Evolutionary conservation across 2,113 vertebrate species (phyloP), one percentile per base, ranked within the genome.

Genomic region (Xiphias gladius): DNA sequence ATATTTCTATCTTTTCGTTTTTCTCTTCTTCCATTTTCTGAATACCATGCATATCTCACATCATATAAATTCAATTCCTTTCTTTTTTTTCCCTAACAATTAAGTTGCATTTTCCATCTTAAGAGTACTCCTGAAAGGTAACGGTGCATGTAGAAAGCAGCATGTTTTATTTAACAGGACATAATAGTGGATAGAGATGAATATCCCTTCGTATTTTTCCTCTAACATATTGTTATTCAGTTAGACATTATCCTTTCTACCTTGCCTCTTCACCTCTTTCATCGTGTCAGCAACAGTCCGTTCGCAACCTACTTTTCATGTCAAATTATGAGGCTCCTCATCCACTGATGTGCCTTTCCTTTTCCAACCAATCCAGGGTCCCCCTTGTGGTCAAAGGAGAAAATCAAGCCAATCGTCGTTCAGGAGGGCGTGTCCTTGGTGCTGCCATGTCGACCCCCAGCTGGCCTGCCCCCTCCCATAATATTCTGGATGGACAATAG

Each of bases 401-500:
- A 91, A 81, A 94, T 97, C 59, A 96, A 97, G 82, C 96, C 97
- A 69, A 95, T 97, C 64, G 86, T 92, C 0, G 95, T 98, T 72
- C 95, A 85, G 57, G 96, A 97, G 89, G 98, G 98, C 10, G 95
- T 96, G 80, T 93, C 96, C 32, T 85, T 98, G 55, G 94, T 98
- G 35, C 94, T 99, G 65, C 96, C 94, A 54, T 99, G 98, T 82
- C 96, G 95, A 71, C 98, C 98, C n/a, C 98, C 98, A 0, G 90
- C 96, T 46, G 98, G 98, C 76, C 95, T 99, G 52, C 98, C 98
- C 28, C 97, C 97, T 61, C 97, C 98, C 68, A 95, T 99, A 81
- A 96, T 99, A 91, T 99, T 99, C 96, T 99, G 98, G 98, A 99
- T 99, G 98, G 97, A 99, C 95, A 98, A 97, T 22, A 96, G 98